These are phyloP conservation scores for Chionomys nivalis DNA, from an alignment of 2,113 vertebrate species.

Conservation along the genomic window DNA sequence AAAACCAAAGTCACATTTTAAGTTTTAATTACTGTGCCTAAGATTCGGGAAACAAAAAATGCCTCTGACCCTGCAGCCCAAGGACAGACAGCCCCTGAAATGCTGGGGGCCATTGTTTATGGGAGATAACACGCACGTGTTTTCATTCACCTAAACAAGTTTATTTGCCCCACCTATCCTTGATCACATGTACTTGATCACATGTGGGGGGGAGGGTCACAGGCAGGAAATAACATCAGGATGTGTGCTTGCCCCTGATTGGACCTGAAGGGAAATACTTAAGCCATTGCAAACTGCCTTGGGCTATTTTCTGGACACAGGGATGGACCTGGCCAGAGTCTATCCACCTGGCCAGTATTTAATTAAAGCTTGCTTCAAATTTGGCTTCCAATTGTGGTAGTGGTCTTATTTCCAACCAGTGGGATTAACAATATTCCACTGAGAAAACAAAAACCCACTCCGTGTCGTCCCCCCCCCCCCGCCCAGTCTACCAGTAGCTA, in stretches of 20 bases:
- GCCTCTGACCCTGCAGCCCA: neutral
- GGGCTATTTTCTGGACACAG: neutral
- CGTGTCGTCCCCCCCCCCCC: neutral
- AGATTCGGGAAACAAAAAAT: neutral
- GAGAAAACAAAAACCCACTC: slow-evolving; percentile 12
- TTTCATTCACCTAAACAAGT: neutral
- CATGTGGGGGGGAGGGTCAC: neutral
- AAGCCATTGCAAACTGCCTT: neutral
- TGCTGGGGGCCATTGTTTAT: neutral
- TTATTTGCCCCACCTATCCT: neutral
- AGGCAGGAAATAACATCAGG: no score
- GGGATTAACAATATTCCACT: neutral
- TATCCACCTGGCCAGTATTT: neutral
- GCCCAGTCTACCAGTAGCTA: neutral
- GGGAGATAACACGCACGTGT: neutral
- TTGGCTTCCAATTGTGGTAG: neutral
- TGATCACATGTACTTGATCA: neutral
- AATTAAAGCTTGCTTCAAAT: neutral
- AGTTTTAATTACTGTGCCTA: neutral
- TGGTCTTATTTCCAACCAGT: neutral
- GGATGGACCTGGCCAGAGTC: neutral
- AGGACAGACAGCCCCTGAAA: neutral
- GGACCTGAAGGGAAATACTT: neutral
- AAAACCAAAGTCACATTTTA: neutral
- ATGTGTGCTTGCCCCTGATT: no score